These are phyloP conservation scores for Procambarus virginalis DNA, from an alignment of 1,140 invertebrate species.

Conservation along the genomic window DNA sequence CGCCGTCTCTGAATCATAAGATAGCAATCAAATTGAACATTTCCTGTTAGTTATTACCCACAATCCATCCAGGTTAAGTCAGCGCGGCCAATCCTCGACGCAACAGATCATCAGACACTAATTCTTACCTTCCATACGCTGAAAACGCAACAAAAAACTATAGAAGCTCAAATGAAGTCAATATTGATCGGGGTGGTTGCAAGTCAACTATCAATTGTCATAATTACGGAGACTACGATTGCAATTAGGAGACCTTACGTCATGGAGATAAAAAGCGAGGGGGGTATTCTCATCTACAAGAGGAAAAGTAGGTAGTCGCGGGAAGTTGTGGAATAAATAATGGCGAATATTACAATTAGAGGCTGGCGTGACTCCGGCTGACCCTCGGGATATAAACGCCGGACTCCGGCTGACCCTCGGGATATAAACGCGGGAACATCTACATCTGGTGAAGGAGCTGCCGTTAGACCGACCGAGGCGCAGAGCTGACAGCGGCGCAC, in stretches of 20 bases:
- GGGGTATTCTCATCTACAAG: background rate
- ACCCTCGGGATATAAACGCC: background rate
- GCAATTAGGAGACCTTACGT: constrained; percentile 3
- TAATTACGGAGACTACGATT: background rate
- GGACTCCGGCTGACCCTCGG: background rate
- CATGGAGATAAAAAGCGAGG: background rate
- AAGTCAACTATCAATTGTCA: background rate
- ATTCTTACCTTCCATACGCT: background rate
- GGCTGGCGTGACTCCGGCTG: background rate
- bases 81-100: background rate
- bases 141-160: background rate
- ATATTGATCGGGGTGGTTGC: background rate
- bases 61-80: background rate
- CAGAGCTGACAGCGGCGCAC: too few species aligned
- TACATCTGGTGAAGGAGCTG: background rate
- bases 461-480: too few species aligned
- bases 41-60: constrained; percentile 17
- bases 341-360: background rate
- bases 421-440: background rate
- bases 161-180: background rate
- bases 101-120: background rate
- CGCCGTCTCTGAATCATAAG: constrained; percentile 6
- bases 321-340: background rate
- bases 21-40: constrained; percentile 34
- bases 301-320: background rate